Evolutionary conservation across 2,888 invertebrate species (phyloP).

Genomic region (Drosophila percnosoma): DNA sequence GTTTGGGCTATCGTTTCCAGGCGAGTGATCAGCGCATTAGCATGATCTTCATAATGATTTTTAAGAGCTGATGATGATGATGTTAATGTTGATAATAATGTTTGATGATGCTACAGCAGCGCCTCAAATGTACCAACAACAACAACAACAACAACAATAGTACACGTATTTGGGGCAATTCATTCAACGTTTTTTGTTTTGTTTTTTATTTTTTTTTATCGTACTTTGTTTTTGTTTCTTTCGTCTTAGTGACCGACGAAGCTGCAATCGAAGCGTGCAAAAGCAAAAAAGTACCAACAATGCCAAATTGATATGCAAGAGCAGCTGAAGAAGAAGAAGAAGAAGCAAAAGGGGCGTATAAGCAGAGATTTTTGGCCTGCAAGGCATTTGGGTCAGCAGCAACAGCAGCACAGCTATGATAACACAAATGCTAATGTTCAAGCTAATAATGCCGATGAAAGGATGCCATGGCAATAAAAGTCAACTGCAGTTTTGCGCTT

Average conservation of each 20-base stretch:
- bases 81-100: constrained; percentile 43
- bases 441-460: constrained; percentile 25
- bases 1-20: constrained; percentile 63
- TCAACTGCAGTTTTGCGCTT: constrained; percentile 15
- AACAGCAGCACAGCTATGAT: constrained; percentile 21
- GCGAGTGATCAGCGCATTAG: constrained; percentile 71
- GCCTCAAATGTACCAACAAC: constrained; percentile 31
- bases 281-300: constrained; percentile 38
- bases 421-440: constrained; percentile 21
- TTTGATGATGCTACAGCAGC: constrained; percentile 38
- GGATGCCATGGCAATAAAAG: constrained; percentile 39
- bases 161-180: constrained; percentile 74
- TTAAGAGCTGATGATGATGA: constrained; percentile 22
- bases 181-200: constrained; percentile 65
- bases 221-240: constrained; percentile 5
- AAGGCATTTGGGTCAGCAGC: constrained; percentile 54
- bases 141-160: constrained; percentile 35
- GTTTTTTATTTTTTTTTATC: constrained; percentile 16
- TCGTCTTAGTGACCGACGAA: constrained; percentile 56
- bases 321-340: constrained; percentile 8
- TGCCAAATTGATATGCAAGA: constrained; percentile 47
- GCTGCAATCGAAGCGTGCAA: constrained; percentile 71
- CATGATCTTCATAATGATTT: constrained; percentile 51
- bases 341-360: constrained; percentile 37
- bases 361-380: constrained; percentile 39